These are phyloP conservation scores for Tinamus guttatus DNA, from an alignment of 2,113 vertebrate genomes.

Conservation along the genomic window DNA sequence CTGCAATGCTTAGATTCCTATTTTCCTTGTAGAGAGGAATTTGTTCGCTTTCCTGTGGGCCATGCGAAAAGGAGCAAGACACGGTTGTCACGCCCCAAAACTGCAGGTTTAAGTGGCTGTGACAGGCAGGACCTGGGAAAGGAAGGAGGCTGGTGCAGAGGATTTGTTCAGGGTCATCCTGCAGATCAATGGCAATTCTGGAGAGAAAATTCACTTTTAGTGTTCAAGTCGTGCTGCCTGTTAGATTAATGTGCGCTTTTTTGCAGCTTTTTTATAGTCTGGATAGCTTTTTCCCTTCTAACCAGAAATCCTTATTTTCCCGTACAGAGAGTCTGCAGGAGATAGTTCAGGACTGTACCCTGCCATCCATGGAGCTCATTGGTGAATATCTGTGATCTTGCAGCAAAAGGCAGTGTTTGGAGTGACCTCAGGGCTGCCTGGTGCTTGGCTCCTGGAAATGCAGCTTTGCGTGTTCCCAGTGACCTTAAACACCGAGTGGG, in stretches of 20 bases:
- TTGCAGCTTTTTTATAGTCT: neutral
- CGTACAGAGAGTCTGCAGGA: neutral
- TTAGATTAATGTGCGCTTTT: neutral
- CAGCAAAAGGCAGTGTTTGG: neutral
- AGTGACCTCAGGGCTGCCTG: no score
- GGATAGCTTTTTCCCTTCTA: neutral
- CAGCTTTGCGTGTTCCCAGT: no score
- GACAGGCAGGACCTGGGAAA: neutral
- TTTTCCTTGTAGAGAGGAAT: rapidly evolving
- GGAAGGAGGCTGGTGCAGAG: neutral
- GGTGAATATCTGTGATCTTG: neutral
- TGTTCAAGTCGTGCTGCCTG: neutral
- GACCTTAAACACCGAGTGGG: neutral
- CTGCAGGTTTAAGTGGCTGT: neutral
- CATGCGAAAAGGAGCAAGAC: rapidly evolving
- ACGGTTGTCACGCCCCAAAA: neutral
- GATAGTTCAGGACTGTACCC: neutral
- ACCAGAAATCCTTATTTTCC: neutral
- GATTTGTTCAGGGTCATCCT: neutral
- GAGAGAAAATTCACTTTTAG: neutral
- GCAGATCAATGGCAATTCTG: neutral
- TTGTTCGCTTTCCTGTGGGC: rapidly evolving
- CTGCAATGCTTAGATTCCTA: neutral
- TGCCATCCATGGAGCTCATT: rapidly evolving
- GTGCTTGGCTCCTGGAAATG: no score